Percentiles rank a stretch among this genome's conserved stretches.
phyloP scores from a whole-genome alignment of 2,113 vertebrate species.

The Neogale vison region DNA sequence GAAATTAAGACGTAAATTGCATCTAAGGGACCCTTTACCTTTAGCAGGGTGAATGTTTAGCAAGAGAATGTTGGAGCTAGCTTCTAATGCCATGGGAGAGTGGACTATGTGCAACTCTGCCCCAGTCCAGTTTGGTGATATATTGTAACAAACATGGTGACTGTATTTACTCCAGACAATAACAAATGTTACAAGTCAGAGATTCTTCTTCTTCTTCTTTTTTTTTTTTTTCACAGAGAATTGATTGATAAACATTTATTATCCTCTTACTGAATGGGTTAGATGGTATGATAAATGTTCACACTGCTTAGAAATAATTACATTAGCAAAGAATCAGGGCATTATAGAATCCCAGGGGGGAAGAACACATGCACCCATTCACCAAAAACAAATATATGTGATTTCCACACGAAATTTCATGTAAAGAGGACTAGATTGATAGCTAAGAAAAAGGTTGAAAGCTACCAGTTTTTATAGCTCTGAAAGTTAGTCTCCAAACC shows the following conservation, averaged over 20 bases:
- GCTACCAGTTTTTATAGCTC: not conserved
- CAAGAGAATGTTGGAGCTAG: rapidly evolving
- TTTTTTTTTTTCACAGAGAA: not conserved
- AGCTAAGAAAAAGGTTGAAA: not conserved
- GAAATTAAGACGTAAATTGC: not conserved
- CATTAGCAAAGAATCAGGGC: not conserved
- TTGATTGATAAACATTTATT: not conserved
- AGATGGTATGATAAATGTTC: not conserved
- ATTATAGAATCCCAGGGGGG: not conserved
- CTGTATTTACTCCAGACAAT: not conserved
- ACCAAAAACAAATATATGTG: not conserved
- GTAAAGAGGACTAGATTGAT: not conserved
- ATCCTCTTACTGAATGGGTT: not conserved
- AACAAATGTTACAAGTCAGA: not conserved
- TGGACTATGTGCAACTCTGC: rapidly evolving
- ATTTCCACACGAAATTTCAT: not conserved
- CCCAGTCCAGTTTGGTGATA: not conserved
- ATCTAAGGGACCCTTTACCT: not conserved
- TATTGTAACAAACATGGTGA: not conserved
- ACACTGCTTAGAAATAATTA: not conserved
- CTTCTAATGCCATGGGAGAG: not conserved
- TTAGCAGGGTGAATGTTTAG: not conserved
- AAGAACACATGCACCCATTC: not conserved
- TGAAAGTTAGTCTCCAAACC: not conserved
- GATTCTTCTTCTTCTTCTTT: too few species aligned